Evolutionary conservation across 2,113 vertebrate genomes (phyloP), one percentile per base, ranked within the genome.

Genomic region (Electrona antarctica): DNA sequence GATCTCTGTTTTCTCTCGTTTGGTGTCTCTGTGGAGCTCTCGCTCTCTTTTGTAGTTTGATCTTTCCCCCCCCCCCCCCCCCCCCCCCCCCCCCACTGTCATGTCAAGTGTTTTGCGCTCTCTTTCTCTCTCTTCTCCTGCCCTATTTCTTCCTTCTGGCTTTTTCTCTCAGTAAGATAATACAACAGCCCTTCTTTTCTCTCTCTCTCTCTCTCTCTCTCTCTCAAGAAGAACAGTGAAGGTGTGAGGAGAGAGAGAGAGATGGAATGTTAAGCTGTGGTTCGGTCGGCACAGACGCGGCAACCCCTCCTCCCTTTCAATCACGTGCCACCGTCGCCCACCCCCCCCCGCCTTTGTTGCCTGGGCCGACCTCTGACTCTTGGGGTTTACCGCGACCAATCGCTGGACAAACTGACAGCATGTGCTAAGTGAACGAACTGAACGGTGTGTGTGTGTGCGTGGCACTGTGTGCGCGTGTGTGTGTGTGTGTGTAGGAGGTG

Each of bases 261-360:
- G 9, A 3, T 60, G 86, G 87, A 88, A 88, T 91, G 89, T 79
- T 76, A 82, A 87, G 80, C 86, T 56, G 7, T 13, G 52, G 33
- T 21, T 21, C 21, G 21, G 21, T 66, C 61, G 33, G 49, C 48
- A 4, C 47, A 50, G 72, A 51, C 61, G 1, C 71, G 12, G 54
- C 33, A 41, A 41, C 33, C 5, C 33, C 33, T 41, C 29, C 59
- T 3, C 12, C 59, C 21, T 21, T 21, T 21, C 59, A 41, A 60
- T 45, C 33, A n/a, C 33, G 59, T 11, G 29, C 33, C 10, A 78
- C 51, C 51, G 69, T 76, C 70, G 21, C 46, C 33, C 10, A 78
- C 51, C 51, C 73, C 51, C 51, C 73, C 46, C 73, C 63, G 69
- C 54, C 56, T 76, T 83, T 83, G 84, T 79, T 88, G 71, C 50